Evolutionary conservation across 2,113 vertebrate genomes (phyloP).

Genomic region (Tachysurus vachellii): DNA sequence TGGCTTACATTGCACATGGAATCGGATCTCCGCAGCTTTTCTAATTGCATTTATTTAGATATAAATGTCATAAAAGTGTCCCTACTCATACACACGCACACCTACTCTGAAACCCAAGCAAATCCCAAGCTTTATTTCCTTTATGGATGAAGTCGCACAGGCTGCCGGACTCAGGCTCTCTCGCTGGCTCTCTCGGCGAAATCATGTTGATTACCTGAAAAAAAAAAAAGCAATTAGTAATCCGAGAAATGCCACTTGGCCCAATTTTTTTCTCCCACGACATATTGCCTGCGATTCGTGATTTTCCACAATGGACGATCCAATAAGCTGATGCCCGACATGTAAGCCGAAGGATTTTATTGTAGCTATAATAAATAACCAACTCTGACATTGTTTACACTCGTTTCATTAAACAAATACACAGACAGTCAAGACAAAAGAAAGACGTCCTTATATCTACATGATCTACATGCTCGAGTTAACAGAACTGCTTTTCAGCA

Average conservation of each 20-base stretch:
- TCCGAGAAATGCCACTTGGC: conserved; percentile 1
- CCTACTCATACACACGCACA: not conserved
- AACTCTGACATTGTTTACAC: not conserved
- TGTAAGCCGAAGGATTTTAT: not conserved
- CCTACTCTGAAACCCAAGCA: conserved; percentile 7
- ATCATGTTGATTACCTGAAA: not conserved
- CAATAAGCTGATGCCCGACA: not conserved
- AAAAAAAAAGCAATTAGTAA: not conserved
- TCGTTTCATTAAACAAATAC: not conserved
- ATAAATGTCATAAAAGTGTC: not conserved
- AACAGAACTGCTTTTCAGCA: not conserved
- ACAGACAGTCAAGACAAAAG: too few species aligned
- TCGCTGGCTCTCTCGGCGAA: not conserved
- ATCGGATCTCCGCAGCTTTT: not conserved
- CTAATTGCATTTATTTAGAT: conserved; percentile 14
- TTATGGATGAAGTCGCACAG: not conserved
- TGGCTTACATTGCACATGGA: not conserved
- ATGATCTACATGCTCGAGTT: too few species aligned
- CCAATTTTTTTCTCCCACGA: not conserved
- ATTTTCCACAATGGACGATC: not conserved
- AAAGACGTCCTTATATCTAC: not conserved
- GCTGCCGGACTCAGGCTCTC: not conserved
- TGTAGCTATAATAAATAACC: not conserved
- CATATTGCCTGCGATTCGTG: not conserved
- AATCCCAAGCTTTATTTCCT: not conserved